Evolutionary conservation across 2,797 vertebrate species (phyloP).

Genomic region (Sebastes steindachneri): DNA sequence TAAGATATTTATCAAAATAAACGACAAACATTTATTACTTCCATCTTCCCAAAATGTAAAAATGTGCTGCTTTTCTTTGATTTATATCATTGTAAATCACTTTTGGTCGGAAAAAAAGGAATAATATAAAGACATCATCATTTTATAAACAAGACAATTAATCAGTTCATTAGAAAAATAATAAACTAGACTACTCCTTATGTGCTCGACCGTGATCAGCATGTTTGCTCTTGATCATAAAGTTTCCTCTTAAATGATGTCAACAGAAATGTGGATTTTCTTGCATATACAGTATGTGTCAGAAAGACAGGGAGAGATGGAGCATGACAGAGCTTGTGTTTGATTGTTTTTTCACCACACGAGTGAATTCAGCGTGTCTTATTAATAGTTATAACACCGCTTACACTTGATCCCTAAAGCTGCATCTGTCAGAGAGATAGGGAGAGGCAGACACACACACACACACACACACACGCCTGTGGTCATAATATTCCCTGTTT

Average conservation of each 20-base stretch:
- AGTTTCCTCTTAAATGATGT: not conserved
- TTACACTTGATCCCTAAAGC: slow-evolving; percentile 30
- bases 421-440: slow-evolving; percentile 25
- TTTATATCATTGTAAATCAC: not conserved
- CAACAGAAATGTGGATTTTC: not conserved
- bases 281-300: not conserved
- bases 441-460: not conserved
- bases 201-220: not conserved
- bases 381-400: slow-evolving; percentile 19
- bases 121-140: not conserved
- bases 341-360: slow-evolving; percentile 16
- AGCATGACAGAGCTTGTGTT: slow-evolving; percentile 16
- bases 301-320: not conserved
- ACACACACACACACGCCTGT: not conserved
- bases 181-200: not conserved
- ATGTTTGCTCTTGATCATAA: not conserved
- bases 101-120: not conserved
- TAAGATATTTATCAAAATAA: not conserved
- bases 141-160: not conserved
- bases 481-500: slow-evolving; percentile 21
- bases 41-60: not conserved
- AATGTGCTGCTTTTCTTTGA: not conserved
- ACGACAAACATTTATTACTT: not conserved
- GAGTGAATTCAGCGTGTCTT: slow-evolving; percentile 11
- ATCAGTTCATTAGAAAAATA: not conserved